phyloP scores from a whole-genome alignment of 2,113 vertebrate genomes.

The Oriolus oriolus region DNA sequence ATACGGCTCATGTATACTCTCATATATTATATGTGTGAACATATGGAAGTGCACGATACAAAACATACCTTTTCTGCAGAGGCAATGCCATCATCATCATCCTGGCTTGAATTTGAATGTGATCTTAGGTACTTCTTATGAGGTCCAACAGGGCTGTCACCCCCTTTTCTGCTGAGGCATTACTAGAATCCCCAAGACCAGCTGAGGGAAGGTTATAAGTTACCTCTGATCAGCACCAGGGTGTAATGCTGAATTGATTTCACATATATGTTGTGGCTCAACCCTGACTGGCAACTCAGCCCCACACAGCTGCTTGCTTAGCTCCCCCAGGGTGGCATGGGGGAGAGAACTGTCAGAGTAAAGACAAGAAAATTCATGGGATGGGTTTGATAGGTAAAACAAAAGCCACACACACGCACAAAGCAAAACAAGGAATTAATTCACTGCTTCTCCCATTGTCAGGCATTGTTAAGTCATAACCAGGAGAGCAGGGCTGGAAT shows the following conservation, averaged over 20 bases:
- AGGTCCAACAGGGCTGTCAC: not conserved
- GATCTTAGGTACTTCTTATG: not conserved
- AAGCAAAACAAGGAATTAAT: not conserved
- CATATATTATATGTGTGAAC: not conserved
- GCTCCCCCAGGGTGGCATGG: not conserved
- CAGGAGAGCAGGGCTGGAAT: not conserved
- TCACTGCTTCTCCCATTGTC: not conserved
- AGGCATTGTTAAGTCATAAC: not conserved
- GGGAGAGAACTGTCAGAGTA: not conserved
- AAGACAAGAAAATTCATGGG: not conserved
- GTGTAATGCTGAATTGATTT: not conserved
- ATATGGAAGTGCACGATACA: rapidly evolving
- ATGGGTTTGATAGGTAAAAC: not conserved
- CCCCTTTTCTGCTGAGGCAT: not conserved
- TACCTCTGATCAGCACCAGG: not conserved
- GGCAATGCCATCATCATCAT: not conserved
- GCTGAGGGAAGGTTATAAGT: not conserved
- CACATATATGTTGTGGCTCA: not conserved
- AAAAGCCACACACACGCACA: not conserved
- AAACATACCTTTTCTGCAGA: not conserved
- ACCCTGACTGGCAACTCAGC: not conserved
- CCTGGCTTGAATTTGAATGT: not conserved
- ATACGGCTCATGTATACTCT: no score
- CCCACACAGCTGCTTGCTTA: not conserved
- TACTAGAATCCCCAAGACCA: not conserved